phyloP scores from a whole-genome alignment of 2,113 vertebrate species.

The Tenebrosternarchus preto region DNA sequence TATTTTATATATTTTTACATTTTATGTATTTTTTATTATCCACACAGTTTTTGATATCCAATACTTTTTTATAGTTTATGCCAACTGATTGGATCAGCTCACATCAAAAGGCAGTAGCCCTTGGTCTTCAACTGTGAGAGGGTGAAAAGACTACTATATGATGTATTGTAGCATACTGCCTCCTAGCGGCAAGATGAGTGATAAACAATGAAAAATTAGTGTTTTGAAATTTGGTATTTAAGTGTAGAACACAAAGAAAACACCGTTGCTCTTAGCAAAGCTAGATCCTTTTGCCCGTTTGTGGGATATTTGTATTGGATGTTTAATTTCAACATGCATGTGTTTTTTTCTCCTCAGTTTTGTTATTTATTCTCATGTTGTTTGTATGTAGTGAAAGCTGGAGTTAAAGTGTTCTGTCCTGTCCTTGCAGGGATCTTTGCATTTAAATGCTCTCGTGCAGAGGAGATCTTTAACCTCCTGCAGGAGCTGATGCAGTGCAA shows the following conservation, averaged over 20 bases:
- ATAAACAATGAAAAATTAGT: background rate
- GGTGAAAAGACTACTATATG: background rate
- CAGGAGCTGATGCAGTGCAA: slow-evolving; percentile 99
- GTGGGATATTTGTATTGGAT: background rate
- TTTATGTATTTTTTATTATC: background rate
- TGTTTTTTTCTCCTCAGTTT: background rate
- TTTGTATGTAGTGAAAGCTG: background rate
- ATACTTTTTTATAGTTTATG: background rate
- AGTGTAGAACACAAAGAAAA: background rate
- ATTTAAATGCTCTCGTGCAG: slow-evolving; percentile 95
- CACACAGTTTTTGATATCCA: background rate
- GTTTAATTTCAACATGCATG: background rate
- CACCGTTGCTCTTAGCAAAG: background rate
- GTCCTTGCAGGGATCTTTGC: slow-evolving; percentile 90
- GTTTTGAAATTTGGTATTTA: background rate
- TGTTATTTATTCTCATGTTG: background rate
- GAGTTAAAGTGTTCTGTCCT: background rate
- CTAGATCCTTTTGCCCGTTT: background rate
- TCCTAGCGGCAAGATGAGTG: background rate
- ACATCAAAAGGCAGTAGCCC: background rate
- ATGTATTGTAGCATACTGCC: slow-evolving; percentile 8
- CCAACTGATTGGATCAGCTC: background rate
- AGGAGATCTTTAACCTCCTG: slow-evolving; percentile 97
- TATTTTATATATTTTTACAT: background rate
- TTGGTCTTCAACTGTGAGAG: background rate